Base-by-base conservation (phyloP, 2,888 invertebrate species). In the Drosophila melanosoma region DNA sequence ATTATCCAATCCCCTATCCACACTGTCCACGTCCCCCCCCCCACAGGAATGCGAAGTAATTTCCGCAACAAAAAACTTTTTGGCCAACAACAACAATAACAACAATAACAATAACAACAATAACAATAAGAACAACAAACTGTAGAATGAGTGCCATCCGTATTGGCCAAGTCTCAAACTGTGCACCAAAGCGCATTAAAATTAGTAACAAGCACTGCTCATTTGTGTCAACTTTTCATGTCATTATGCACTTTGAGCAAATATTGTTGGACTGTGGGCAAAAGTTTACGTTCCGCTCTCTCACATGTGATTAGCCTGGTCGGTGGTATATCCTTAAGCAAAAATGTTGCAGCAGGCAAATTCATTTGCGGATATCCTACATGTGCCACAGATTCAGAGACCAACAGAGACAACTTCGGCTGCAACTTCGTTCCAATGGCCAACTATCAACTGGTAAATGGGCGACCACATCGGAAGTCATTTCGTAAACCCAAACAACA, bases 171-270 rank as follows among this genome's bases (percentile, higher is more conserved):
- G 5, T 23, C 74, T 61, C 65, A 60, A 62, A 67, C 79, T 77
- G 82, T 81, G 74, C 89, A 69, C 56, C 74, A 71, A 76, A 79
- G 76, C 85, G 80, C 76, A 87, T 82, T 87, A 80, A 87, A 87
- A 87, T 90, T 87, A 88, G 89, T 87, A 89, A 87, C 89, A 88
- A 91, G 86, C 84, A 76, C 82, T 83, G 87, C 91, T 91, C 91
- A 91, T 91, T 91, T 91, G 83, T 85, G 87, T 87, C 90, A 91
- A 91, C 85, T 91, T 91, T 91, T 80, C 82, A 85, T 88, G 90
- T 84, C 91, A 91, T 88, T 91, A 89, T 91, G 89, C 88, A 87
- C 89, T 89, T 87, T 65, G 82, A 83, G 82, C 81, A 90, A 91
- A 91, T 90, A 87, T 90, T 90, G 86, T 84, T 80, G 71, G 63